Evolutionary conservation across 2,113 vertebrate genomes (phyloP), one percentile per base, ranked within the genome.

Genomic region (Thunnus thynnus): DNA sequence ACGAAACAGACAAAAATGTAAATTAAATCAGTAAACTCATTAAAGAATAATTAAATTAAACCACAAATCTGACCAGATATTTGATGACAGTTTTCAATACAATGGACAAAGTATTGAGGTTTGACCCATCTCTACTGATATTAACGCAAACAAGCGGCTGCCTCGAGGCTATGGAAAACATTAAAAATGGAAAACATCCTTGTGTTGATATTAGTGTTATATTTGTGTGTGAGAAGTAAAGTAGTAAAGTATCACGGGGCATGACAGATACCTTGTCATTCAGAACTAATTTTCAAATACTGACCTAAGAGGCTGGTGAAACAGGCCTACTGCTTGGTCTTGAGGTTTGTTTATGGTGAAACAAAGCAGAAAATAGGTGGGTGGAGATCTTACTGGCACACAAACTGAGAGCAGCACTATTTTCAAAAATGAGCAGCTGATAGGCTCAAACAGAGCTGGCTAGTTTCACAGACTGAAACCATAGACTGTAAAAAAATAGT

Each of bases 341-440:
- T 20, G 0, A 17, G 46, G 17, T 66, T 14, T 80, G 78, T 82
- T 85, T 84, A 50, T 82, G 62, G 67, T 55, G 52, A 75, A 79
- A 85, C 70, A 71, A 51, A 62, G 48, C 57, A 27, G 63, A 41
- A 22, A 36, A 20, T 2, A 8, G 14, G 36, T 2, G 68, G 69
- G 64, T 22, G 70, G 57, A 57, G 48, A 66, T 4, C 27, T 9
- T 36, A 30, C 56, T 50, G 56, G 13, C n/a, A 58, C 65, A 76
- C 41, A 58, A 4, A 50, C 41, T 14, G 70, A 78, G 3, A 62
- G 27, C 4, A 44, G 25, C 16, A 1, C 18, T 18, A 2, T 12
- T 48, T 25, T 41, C 3, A 48, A 11, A 41, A 17, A 8, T 1
- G 18, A 60, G 18, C 30, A 61, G 65, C 5, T 44, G 52, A 60